phyloP scores from a whole-genome alignment of 2,888 invertebrate species.

The Hirtodrosophila cameraria region DNA sequence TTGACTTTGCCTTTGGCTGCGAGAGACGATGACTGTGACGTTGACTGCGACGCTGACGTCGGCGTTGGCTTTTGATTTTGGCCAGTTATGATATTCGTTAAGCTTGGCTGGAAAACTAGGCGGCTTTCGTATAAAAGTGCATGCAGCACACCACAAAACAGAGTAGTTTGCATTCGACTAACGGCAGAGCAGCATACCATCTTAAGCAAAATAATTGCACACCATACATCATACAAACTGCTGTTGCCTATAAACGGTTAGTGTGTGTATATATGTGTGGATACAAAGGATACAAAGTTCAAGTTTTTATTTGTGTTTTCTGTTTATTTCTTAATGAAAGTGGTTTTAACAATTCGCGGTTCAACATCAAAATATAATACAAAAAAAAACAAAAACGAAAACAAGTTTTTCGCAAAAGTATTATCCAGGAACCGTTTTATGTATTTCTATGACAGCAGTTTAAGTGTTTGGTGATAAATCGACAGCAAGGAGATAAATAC shows the following conservation, averaged over 20 bases:
- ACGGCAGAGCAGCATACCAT: constrained; percentile 69
- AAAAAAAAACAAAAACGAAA: no score
- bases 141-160: constrained; percentile 69
- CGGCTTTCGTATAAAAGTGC: constrained; percentile 82
- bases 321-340: neutral
- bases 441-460: no score
- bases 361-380: no score
- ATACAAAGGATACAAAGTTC: constrained; percentile 16
- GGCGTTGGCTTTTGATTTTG: constrained; percentile 52
- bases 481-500: no score
- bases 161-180: constrained; percentile 82
- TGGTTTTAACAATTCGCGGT: neutral
- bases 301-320: neutral
- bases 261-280: constrained; percentile 28
- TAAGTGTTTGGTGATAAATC: no score
- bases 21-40: constrained; percentile 23
- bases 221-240: constrained; percentile 27
- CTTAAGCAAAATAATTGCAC: constrained; percentile 40
- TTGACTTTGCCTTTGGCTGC: constrained; percentile 20
- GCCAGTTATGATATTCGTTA: constrained; percentile 57
- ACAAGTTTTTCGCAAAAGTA: no score
- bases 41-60: neutral
- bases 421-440: no score
- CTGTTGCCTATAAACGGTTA: constrained; percentile 69
- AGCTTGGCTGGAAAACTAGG: constrained; percentile 29